Evolutionary conservation across 2,888 invertebrate genomes (phyloP), one percentile per base, ranked within the genome.

Genomic region (Schizaphis graminum): DNA sequence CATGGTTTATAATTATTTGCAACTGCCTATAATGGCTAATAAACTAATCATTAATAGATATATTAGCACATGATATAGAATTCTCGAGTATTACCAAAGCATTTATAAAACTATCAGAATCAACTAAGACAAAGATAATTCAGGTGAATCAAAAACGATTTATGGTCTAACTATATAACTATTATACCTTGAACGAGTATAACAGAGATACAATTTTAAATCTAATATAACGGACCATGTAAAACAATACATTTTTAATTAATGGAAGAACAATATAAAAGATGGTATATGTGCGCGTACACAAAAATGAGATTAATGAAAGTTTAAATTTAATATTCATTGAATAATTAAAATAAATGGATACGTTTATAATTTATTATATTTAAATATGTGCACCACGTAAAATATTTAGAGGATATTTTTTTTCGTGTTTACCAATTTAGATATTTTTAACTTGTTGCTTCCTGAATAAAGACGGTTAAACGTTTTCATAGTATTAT

Each of bases 261-360:
- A 88, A 92, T 61, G 88, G 67, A 49, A 88, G 49, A 67, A 92
- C 57, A 88, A 88, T 67, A 87, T 87, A 61, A 47, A 85, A 47
- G 10, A 47, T n/a, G 53, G 24, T 56, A 41, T 56, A 88, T 35
- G 41, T 13, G 41, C 16, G 21, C 16, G 28, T 49, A 87, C 41
- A 21, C 53, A 92, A 88, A 92, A 92, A 77, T 77, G 77, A 89
- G 88, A 92, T 92, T 92, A 92, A 92, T 77, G 92, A 92, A 88
- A 41, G 92, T 89, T 77, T 56, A 92, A 49, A 92, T 89, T 92
- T 92, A 89, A 77, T 92, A 92, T 89, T 92, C 88, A 89, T 92
- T 44, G 41, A 77, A 92, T 92, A 92, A 92, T 89, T 92, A 89
- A 89, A 92, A 92, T 77, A 77, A 89, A 92, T 77, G 92, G 67